Evolutionary conservation across 1,140 invertebrate species (phyloP), one percentile per base, ranked within the genome.

Genomic region (Conopomorpha cramerella): DNA sequence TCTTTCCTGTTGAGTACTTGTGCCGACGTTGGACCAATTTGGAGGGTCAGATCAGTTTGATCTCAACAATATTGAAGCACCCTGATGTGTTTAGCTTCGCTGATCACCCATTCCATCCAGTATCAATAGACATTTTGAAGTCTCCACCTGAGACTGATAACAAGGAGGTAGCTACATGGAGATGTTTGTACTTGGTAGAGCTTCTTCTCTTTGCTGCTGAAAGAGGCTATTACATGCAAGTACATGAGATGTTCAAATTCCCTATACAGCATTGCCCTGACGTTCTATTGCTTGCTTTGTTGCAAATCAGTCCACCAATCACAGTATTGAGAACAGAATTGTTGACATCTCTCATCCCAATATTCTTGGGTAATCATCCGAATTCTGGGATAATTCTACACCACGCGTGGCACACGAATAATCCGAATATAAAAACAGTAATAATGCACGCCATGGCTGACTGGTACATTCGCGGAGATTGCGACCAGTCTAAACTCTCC

Each of bases 391-490:
- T 93, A 10, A 91, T 98, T 35, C 78, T 99, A 14, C 93, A 97
- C 71, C 89, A 95, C 65, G 93, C 94, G 1, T 98, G 96, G 96
- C 93, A 91, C 59, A 81, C 83, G 0, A 85, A 87, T 54, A 85
- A 84, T 47, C 79, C 84, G 4, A 85, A 85, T 34, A 82, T 92
- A 23, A 88, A 93, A 39, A 86, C 89, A 2, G 87, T 95, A 28
- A 91, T 98, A 18, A 96, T 98, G 88, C 92, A 95, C 50, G 86
- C 94, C 0, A 98, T 99, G 95, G 92, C 93, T 2, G 95, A 98
- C 36, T 98, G 95, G 93, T 98, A 98, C 64, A 82, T 91, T 40
- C 83, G 92, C 16, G 88, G 90, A 16, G 94, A 96, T 45, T 87
- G 90, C 54, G 96, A 99, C 74, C 96, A 98, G 70, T 88, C 87